These are phyloP conservation scores for Serranus cabrilla DNA, from an alignment of 2,797 vertebrate species.

Conservation along the genomic window DNA sequence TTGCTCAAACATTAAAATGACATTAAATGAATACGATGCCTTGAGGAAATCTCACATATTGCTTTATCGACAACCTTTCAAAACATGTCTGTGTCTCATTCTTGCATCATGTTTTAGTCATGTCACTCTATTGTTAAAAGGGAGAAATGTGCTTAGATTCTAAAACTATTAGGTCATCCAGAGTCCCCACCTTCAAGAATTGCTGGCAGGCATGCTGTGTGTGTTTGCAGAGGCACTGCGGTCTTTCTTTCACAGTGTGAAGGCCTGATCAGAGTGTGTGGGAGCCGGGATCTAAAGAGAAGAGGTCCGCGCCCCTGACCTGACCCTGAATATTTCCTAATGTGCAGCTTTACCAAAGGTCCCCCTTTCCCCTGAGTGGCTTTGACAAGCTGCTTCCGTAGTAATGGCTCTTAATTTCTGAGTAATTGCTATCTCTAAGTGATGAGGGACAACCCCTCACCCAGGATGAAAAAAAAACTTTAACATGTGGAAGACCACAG, in stretches of 20 bases:
- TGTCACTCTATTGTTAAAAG: slow-evolving; percentile 55
- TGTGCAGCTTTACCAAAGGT: slow-evolving; percentile 81
- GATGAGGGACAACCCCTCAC: slow-evolving; percentile 78
- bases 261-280: slow-evolving; percentile 78
- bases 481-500: slow-evolving; percentile 77
- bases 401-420: slow-evolving; percentile 85
- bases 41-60: slow-evolving; percentile 35
- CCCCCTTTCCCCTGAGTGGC: slow-evolving; percentile 80
- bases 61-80: slow-evolving; percentile 38
- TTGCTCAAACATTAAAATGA: slow-evolving; percentile 43
- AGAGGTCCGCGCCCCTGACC: slow-evolving; percentile 79
- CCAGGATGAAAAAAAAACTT: slow-evolving; percentile 70
- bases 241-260: slow-evolving; percentile 78
- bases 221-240: slow-evolving; percentile 76
- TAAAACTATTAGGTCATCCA: slow-evolving; percentile 70
- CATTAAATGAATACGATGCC: slow-evolving; percentile 32
- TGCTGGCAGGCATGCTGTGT: slow-evolving; percentile 80
- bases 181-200: slow-evolving; percentile 70
- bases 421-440: slow-evolving; percentile 87
- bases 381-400: slow-evolving; percentile 87
- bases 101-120: slow-evolving; percentile 49
- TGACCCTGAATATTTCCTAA: slow-evolving; percentile 86
- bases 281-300: slow-evolving; percentile 80
- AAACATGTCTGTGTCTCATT: slow-evolving; percentile 36
- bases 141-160: slow-evolving; percentile 62